Evolutionary conservation across 2,888 invertebrate genomes (phyloP), one percentile per base, ranked within the genome.

Genomic region (Callosobruchus maculatus): DNA sequence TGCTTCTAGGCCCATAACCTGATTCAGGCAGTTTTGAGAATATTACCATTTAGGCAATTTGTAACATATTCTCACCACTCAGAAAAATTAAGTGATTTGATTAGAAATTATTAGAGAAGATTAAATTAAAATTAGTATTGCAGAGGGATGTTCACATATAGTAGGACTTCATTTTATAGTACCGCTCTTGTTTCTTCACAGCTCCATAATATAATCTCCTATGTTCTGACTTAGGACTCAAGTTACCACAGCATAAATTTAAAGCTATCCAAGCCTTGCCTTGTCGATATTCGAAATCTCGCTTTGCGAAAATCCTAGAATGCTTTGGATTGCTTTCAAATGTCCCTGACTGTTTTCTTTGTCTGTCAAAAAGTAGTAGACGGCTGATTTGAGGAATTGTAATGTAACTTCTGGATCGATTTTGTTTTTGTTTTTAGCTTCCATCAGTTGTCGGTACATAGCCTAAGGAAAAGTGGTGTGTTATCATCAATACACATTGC

Each of bases 331-430:
- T 72, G 96, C 97, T 83, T 92, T 92, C 75, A 97, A 89, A 85
- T 97, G 97, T 20, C 96, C 95, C 82, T 94, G 94, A 73, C 94
- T 93, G 84, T 96, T 96, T 85, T 97, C 96, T 80, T 93, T 93
- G 85, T 97, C 96, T 1, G 96, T 95, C 75, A 97, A 89, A 87
- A 96, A 97, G 86, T 97, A 97, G 86, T 96, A 97, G 83, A 97
- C 92, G 73, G 97, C 97, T 77, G 97, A 97, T 88, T 96, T 97
- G 77, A 97, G 90, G 88, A 97, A 97, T 87, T 96, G 95, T 83
- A 97, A 89, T 21, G 96, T 96, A 79, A 97, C 93, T 88, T 96
- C 95, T n/a, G 97, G 95, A 88, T 97, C 96, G 74, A 95, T 92
- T 80, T 90, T 91, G 79, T 90, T 91, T 86, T 92, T 93, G 85